These are phyloP conservation scores for Prionchulus punctatus DNA, from an alignment of 2,888 invertebrate genomes.

Conservation along the genomic window DNA sequence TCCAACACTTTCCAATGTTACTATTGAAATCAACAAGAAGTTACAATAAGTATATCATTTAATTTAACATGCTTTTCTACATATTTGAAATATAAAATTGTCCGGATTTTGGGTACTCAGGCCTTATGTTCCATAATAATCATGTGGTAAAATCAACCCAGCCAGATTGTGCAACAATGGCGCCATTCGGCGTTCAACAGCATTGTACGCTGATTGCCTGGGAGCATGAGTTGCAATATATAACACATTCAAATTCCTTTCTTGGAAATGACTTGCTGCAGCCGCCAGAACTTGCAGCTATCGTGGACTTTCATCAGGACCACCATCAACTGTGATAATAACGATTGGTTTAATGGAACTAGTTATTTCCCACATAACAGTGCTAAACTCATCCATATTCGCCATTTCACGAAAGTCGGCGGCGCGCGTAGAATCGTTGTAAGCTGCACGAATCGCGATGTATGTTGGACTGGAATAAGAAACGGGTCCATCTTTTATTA, in stretches of 20 bases:
- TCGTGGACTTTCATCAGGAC: slow-evolving; percentile 20
- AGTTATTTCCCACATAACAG: no score
- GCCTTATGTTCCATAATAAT: slow-evolving; percentile 26
- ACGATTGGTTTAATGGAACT: slow-evolving; percentile 24
- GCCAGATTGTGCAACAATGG: slow-evolving; percentile 27
- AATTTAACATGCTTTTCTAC: no score
- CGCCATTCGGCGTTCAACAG: slow-evolving; percentile 30
- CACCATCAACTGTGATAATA: slow-evolving; percentile 23
- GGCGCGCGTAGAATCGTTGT: slow-evolving; percentile 26
- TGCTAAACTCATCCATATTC: no score
- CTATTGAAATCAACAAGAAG: no score
- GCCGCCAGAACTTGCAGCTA: slow-evolving; percentile 15
- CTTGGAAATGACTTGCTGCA: no score
- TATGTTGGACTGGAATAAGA: slow-evolving; percentile 35
- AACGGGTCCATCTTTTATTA: no score
- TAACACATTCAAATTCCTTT: no score
- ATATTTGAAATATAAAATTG: no score
- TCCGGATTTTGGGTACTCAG: no score
- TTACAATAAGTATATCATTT: no score
- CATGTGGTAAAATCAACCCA: slow-evolving; percentile 26
- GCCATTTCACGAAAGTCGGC: no score
- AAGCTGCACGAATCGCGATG: slow-evolving; percentile 29
- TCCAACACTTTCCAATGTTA: no score
- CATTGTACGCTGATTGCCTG: slow-evolving; percentile 30
- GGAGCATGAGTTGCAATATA: slow-evolving; percentile 29